A percentile compares a stretch with the other conserved stretches of the same genome.
These are phyloP conservation scores for Colostygia pectinataria DNA, from an alignment of 2,888 invertebrate species.

Conservation along the genomic window DNA sequence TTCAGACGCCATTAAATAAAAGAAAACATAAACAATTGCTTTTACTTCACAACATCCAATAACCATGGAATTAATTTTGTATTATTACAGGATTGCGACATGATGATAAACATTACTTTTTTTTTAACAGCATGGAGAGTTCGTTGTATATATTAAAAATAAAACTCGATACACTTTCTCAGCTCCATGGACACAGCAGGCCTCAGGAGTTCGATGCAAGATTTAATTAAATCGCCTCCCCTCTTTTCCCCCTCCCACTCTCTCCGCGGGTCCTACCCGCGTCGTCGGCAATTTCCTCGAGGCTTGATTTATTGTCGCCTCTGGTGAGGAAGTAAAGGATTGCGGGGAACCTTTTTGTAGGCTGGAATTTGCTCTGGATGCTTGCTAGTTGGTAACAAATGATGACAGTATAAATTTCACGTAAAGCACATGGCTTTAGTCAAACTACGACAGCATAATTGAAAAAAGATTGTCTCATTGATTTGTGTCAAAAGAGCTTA, in stretches of 20 bases:
- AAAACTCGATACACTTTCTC: conserved; percentile 7
- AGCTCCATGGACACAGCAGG: conserved; percentile 48
- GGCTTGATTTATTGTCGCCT: conserved; percentile 82
- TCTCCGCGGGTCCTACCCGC: conserved; percentile 37
- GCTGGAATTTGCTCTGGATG: conserved; percentile 39
- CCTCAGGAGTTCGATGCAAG: conserved; percentile 84
- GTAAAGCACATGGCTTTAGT: no score
- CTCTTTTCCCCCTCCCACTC: conserved; percentile 37
- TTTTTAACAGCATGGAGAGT: no score
- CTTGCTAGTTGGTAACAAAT: conserved; percentile 7
- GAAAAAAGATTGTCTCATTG: no score
- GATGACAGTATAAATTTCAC: background rate
- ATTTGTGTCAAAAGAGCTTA: no score
- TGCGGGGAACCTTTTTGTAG: conserved; percentile 59
- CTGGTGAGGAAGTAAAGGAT: conserved; percentile 73
- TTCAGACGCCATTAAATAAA: no score
- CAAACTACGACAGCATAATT: no score
- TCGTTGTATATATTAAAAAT: no score
- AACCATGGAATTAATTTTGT: no score
- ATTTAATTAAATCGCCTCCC: conserved; percentile 84
- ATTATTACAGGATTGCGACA: no score
- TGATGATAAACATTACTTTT: no score
- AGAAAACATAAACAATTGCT: no score
- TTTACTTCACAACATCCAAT: no score
- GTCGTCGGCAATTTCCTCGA: conserved; percentile 77